Percentiles rank a stretch among this genome's conserved stretches.
phyloP scores from a whole-genome alignment of 1,140 invertebrate species.

The Leptinotarsa lineolata region DNA sequence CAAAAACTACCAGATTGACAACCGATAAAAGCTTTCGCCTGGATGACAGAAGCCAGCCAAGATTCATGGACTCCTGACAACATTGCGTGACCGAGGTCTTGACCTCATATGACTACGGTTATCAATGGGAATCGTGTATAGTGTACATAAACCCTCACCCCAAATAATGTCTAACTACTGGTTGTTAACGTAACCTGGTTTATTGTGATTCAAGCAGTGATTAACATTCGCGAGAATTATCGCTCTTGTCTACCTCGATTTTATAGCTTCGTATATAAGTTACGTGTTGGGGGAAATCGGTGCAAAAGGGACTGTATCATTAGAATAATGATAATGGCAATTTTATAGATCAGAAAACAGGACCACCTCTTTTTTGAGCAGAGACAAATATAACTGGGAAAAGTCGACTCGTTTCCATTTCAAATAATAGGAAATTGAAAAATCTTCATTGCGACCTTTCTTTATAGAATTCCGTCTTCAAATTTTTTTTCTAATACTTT shows the following conservation, averaged over 20 bases:
- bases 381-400: too few species aligned
- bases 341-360: too few species aligned
- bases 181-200: conserved; percentile 40
- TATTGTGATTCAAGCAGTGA: conserved; percentile 37
- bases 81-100: conserved; percentile 33
- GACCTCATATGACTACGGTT: conserved; percentile 37
- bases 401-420: too few species aligned
- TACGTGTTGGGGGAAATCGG: not conserved
- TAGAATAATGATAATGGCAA: too few species aligned
- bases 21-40: conserved; percentile 31
- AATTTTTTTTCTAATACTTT: too few species aligned
- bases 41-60: conserved; percentile 32
- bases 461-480: too few species aligned
- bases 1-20: conserved; percentile 15
- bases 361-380: too few species aligned
- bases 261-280: not conserved
- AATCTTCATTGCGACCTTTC: too few species aligned
- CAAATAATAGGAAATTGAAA: too few species aligned
- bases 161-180: conserved; percentile 37
- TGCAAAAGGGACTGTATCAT: not conserved
- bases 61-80: conserved; percentile 35
- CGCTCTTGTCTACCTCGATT: conserved; percentile 24
- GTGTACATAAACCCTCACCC: conserved; percentile 37
- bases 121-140: conserved; percentile 39
- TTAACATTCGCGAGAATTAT: conserved; percentile 32